Evolutionary conservation across 2,113 vertebrate genomes (phyloP).

Genomic region (Zonotrichia leucophrys): DNA sequence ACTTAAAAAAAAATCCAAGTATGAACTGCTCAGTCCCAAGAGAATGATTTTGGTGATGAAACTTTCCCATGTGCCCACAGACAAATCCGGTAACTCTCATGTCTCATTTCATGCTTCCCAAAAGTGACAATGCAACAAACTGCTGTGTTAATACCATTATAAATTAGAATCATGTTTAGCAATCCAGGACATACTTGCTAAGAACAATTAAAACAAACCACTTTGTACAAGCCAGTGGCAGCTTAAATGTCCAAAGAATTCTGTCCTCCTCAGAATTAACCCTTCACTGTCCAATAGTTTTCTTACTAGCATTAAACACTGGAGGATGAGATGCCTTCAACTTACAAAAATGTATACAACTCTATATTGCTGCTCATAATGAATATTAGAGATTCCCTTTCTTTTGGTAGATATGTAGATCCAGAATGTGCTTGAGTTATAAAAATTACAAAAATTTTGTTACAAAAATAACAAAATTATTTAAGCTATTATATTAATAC

Average conservation of each 20-base stretch:
- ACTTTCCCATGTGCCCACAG: neutral
- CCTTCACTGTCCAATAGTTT: neutral
- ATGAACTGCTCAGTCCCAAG: neutral
- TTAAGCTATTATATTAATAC: neutral
- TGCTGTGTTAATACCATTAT: neutral
- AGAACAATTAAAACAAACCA: conserved; percentile 3
- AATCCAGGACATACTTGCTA: neutral
- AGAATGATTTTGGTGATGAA: neutral
- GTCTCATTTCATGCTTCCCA: conserved; percentile 20
- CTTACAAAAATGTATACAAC: neutral
- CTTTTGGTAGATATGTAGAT: conserved; percentile 34
- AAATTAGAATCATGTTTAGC: neutral
- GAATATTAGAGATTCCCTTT: neutral
- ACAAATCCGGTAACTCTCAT: neutral
- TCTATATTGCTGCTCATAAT: neutral
- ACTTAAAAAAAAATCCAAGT: neutral
- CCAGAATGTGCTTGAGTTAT: neutral
- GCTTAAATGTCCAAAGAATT: neutral
- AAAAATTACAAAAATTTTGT: too few relatives aligned
- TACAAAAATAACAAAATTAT: neutral
- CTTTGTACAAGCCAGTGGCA: neutral
- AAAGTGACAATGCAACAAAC: neutral
- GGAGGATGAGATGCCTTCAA: neutral
- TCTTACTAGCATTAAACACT: conserved; percentile 21
- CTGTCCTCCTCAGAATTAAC: neutral